These are phyloP conservation scores for Bujurquina vittata DNA, from an alignment of 2,113 vertebrate genomes.

Conservation along the genomic window DNA sequence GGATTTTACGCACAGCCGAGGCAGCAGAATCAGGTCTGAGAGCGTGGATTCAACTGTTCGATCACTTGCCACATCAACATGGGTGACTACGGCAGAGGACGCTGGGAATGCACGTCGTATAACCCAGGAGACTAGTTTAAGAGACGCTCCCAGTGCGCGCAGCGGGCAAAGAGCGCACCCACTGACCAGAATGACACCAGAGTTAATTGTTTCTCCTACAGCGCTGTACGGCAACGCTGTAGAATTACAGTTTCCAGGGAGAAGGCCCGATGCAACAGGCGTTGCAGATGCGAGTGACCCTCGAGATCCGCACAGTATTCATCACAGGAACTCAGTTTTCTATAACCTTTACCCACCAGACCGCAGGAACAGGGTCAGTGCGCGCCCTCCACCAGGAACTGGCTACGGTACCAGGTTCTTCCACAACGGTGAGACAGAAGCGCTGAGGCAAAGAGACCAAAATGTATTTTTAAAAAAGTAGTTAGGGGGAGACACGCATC, in stretches of 20 bases:
- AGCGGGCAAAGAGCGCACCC: conserved; percentile 6
- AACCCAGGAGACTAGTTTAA: not conserved
- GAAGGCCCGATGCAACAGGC: conserved; percentile 13
- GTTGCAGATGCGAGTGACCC: conserved; percentile 37
- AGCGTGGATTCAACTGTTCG: not conserved
- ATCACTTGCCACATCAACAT: not conserved
- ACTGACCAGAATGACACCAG: conserved; percentile 15
- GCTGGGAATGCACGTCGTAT: not conserved
- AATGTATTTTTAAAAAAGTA: not conserved
- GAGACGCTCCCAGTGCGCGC: not conserved
- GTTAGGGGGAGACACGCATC: not conserved
- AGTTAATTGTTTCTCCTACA: conserved; percentile 21
- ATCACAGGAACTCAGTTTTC: conserved; percentile 75
- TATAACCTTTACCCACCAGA: conserved; percentile 73
- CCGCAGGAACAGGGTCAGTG: conserved; percentile 50
- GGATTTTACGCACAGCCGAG: conserved; percentile 28
- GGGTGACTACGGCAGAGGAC: not conserved
- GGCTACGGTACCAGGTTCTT: conserved; percentile 80
- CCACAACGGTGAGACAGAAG: conserved; percentile 75
- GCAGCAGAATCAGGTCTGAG: not conserved
- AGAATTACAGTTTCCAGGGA: conserved; percentile 37
- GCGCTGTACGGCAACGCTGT: conserved; percentile 43
- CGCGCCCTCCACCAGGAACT: conserved; percentile 40
- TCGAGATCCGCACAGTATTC: conserved; percentile 58
- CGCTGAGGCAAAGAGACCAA: not conserved